Conservation (phyloP, 2,797 vertebrate genomes). For the Argyrosomus regius region DNA sequence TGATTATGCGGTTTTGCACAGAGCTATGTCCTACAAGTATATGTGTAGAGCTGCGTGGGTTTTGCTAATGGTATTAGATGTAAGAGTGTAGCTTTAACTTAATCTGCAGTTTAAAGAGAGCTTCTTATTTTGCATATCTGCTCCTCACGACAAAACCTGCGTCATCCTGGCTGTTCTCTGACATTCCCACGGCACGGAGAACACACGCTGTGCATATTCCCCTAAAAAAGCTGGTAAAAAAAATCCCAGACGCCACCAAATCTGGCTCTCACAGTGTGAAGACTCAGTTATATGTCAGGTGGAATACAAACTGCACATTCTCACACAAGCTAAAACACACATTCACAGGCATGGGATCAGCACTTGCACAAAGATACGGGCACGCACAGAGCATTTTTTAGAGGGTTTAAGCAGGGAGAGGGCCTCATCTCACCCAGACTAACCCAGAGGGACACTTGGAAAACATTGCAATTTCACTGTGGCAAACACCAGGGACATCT, state of each 20-base stretch:
- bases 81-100: slow-evolving; percentile 42
- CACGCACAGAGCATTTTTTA: slow-evolving; percentile 10
- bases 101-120: slow-evolving; percentile 47
- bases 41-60: slow-evolving; percentile 32
- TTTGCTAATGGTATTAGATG: slow-evolving; percentile 45
- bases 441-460: slow-evolving; percentile 83
- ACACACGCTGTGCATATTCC: slow-evolving; percentile 21
- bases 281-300: slow-evolving; percentile 40
- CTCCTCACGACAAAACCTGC: neutral
- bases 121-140: slow-evolving; percentile 54
- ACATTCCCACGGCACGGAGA: slow-evolving; percentile 42
- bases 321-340: neutral
- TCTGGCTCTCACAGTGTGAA: slow-evolving; percentile 25
- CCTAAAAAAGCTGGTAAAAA: slow-evolving; percentile 48
- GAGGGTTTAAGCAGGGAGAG: slow-evolving; percentile 41
- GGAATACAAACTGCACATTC: slow-evolving; percentile 31
- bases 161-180: slow-evolving; percentile 41
- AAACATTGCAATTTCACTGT: slow-evolving; percentile 85
- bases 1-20: slow-evolving; percentile 27
- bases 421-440: slow-evolving; percentile 62
- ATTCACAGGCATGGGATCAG: neutral
- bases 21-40: slow-evolving; percentile 42
- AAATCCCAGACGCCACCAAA: slow-evolving; percentile 8
- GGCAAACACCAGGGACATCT: slow-evolving; percentile 82
- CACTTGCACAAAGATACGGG: neutral